These are phyloP conservation scores for Botia almorhae DNA, from an alignment of 2,797 vertebrate species.

Conservation along the genomic window DNA sequence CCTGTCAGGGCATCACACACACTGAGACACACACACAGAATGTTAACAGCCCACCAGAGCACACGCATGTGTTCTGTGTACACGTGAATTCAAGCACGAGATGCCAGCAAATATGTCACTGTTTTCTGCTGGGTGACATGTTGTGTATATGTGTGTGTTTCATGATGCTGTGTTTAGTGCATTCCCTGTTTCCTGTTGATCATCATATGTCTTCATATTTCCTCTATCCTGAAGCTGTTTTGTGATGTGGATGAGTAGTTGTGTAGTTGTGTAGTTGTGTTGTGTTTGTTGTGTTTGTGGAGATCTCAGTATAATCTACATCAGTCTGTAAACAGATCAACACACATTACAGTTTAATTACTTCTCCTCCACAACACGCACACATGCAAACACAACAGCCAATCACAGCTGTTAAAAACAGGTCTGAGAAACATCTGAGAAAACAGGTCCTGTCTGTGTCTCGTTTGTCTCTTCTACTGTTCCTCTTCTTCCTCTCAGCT, in stretches of 20 bases:
- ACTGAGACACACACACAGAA: conserved; percentile 16
- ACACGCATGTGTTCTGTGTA: background rate
- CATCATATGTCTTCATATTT: too few species aligned
- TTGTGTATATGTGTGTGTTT: too few species aligned
- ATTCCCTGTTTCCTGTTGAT: too few species aligned
- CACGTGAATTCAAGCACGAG: too few species aligned
- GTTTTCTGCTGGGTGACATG: too few species aligned
- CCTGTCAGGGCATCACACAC: conserved; percentile 32
- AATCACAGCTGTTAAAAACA: conserved; percentile 15
- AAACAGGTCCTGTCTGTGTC: background rate
- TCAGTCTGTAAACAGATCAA: conserved; percentile 36
- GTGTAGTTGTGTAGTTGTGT: background rate
- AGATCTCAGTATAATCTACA: background rate
- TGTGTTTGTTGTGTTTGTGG: too few species aligned
- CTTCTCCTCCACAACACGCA: conserved; percentile 32
- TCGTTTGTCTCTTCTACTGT: background rate
- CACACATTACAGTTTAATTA: conserved; percentile 37
- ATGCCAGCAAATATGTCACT: too few species aligned
- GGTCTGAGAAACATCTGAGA: too few species aligned
- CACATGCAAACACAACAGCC: background rate
- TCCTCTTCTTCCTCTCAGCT: conserved; percentile 25
- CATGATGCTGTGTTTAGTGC: too few species aligned
- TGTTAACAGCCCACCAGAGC: conserved; percentile 17
- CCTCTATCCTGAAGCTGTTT: background rate
- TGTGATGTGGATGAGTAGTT: background rate